A percentile compares a stretch with the other conserved stretches of the same genome.
phyloP scores from a whole-genome alignment of 2,797 vertebrate species.

The Rhabdophis nuchalis region DNA sequence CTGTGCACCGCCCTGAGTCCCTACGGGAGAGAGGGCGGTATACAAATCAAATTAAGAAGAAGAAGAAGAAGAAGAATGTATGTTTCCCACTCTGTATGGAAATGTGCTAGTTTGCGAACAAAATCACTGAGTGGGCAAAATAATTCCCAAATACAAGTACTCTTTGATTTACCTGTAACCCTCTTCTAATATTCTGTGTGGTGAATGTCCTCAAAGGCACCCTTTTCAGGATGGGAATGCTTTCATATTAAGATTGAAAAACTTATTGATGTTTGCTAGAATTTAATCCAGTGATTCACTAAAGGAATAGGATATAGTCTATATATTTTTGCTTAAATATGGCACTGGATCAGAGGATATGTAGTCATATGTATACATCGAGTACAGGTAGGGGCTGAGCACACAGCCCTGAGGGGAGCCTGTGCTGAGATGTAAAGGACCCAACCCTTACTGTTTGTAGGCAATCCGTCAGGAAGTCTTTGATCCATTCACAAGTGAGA shows the following conservation, averaged over 20 bases:
- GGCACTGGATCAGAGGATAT: too few relatives aligned
- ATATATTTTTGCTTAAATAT: neutral
- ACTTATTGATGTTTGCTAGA: neutral
- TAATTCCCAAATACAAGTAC: neutral
- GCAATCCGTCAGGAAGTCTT: too few relatives aligned
- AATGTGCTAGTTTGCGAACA: neutral
- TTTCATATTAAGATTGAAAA: neutral
- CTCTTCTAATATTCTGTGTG: neutral
- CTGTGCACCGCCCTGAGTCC: too few relatives aligned
- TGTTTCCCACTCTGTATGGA: neutral
- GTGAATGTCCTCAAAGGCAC: neutral
- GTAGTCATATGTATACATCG: too few relatives aligned
- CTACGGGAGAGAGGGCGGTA: too few relatives aligned
- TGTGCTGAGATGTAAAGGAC: too few relatives aligned
- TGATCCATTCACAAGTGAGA: too few relatives aligned
- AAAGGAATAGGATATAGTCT: neutral
- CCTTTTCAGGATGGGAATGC: neutral
- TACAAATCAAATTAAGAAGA: too few relatives aligned
- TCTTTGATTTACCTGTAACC: neutral
- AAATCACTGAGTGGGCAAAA: neutral
- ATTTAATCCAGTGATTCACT: neutral
- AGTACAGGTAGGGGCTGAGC: too few relatives aligned
- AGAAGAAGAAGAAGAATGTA: too few relatives aligned
- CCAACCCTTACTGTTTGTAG: too few relatives aligned
- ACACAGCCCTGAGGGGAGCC: too few relatives aligned